Conservation (phyloP, 2,888 invertebrate species). For the Ariolimax columbianus region DNA sequence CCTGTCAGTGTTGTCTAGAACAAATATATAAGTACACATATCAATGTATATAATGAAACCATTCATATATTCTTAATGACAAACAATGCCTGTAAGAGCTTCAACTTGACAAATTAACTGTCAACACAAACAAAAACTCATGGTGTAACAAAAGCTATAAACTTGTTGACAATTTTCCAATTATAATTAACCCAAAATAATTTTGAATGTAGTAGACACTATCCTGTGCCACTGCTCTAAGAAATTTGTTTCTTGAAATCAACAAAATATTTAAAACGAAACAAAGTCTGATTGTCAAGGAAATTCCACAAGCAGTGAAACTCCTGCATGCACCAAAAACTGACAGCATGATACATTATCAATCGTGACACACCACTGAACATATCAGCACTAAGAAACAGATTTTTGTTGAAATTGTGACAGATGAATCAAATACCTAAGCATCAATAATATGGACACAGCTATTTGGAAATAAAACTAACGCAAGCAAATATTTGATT, state of each 20-base stretch:
- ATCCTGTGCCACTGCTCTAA: not conserved
- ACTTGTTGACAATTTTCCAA: not conserved
- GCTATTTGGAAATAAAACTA: too few species aligned
- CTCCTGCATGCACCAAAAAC: not conserved
- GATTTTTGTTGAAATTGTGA: too few species aligned
- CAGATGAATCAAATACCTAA: not conserved
- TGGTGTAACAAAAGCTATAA: not conserved
- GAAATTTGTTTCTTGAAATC: not conserved
- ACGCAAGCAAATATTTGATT: too few species aligned
- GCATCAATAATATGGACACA: too few species aligned
- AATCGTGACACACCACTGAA: too few species aligned
- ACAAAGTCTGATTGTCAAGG: not conserved
- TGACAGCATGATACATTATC: not conserved
- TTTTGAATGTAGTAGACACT: not conserved
- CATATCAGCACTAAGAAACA: too few species aligned
- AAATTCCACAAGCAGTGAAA: constrained; percentile 1
- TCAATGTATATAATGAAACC: too few species aligned
- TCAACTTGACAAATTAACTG: not conserved
- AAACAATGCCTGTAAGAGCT: not conserved
- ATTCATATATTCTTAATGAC: too few species aligned
- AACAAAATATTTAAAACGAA: not conserved
- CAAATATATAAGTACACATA: too few species aligned
- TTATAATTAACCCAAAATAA: not conserved
- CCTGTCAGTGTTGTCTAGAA: too few species aligned
- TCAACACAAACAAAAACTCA: not conserved